Evolutionary conservation across 64 coral and sea anemone species (phyloP).

Genomic region (Stichodactyla helianthus): DNA sequence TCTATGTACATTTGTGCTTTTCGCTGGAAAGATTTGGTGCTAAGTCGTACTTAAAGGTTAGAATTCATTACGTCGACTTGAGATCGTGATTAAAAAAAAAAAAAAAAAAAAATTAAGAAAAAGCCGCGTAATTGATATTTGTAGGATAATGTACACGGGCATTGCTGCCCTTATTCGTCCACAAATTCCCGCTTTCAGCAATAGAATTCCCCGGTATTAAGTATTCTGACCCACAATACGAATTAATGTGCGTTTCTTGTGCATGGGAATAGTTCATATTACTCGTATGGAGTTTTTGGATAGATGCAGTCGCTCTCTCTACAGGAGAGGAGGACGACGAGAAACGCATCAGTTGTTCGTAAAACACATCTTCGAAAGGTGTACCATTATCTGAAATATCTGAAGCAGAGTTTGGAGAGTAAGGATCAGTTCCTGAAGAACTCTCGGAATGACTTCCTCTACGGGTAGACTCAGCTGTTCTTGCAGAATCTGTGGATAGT

Average conservation of each 20-base stretch:
- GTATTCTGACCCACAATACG: not conserved
- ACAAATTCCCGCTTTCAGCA: not conserved
- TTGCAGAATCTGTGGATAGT: not conserved
- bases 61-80: not conserved
- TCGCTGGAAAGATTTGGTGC: not conserved
- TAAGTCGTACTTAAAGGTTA: not conserved
- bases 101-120: not conserved
- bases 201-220: not conserved
- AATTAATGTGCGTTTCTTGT: not conserved
- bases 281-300: not conserved
- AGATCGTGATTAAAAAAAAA: not conserved
- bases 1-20: not conserved
- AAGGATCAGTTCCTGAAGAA: slow-evolving; percentile 33
- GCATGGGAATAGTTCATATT: not conserved
- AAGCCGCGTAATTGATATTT: not conserved
- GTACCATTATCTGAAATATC: slow-evolving; percentile 42
- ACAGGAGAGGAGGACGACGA: not conserved
- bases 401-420: slow-evolving; percentile 44
- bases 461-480: not conserved
- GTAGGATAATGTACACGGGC: not conserved
- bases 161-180: not conserved
- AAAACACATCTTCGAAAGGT: slow-evolving; percentile 41
- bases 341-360: slow-evolving; percentile 52
- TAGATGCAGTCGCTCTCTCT: not conserved
- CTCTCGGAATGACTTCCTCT: slow-evolving; percentile 29